These are phyloP conservation scores for Cepaea nemoralis DNA, from an alignment of 1,140 invertebrate genomes.

Conservation along the genomic window DNA sequence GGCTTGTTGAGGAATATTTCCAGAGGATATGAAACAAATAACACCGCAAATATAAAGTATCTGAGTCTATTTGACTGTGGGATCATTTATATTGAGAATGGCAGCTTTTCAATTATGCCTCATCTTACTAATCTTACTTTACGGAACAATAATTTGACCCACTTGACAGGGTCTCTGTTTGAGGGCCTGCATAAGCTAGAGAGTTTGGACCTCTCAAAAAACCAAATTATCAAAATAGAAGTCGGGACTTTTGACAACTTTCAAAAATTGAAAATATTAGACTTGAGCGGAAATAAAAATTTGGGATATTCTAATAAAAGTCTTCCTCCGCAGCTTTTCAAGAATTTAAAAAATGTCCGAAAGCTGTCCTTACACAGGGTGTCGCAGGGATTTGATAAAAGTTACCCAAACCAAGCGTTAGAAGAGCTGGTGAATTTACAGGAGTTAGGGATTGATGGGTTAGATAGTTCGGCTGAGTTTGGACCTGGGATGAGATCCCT, in stretches of 20 bases:
- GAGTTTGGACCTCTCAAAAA: not conserved
- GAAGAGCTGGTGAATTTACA: not conserved
- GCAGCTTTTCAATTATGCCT: not conserved
- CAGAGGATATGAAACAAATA: not conserved
- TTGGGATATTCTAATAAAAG: not conserved
- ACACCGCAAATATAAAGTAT: not conserved
- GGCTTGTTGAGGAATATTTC: not conserved
- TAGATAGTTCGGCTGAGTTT: not conserved
- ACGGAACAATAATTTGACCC: not conserved
- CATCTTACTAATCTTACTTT: not conserved
- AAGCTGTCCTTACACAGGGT: not conserved
- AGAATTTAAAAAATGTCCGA: not conserved
- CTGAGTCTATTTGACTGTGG: not conserved
- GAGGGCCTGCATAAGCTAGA: not conserved
- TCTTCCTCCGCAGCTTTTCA: not conserved
- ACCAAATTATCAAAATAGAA: not conserved
- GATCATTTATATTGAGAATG: not conserved
- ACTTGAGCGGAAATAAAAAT: not conserved
- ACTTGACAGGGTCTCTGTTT: not conserved
- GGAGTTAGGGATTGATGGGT: not conserved
- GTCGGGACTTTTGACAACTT: not conserved
- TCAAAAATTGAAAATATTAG: not conserved
- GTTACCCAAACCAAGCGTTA: not conserved
- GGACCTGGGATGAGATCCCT: not conserved
- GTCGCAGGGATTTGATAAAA: not conserved